These are phyloP conservation scores for Stegophylla sp. DNA, from an alignment of 2,888 invertebrate genomes.

Conservation along the genomic window DNA sequence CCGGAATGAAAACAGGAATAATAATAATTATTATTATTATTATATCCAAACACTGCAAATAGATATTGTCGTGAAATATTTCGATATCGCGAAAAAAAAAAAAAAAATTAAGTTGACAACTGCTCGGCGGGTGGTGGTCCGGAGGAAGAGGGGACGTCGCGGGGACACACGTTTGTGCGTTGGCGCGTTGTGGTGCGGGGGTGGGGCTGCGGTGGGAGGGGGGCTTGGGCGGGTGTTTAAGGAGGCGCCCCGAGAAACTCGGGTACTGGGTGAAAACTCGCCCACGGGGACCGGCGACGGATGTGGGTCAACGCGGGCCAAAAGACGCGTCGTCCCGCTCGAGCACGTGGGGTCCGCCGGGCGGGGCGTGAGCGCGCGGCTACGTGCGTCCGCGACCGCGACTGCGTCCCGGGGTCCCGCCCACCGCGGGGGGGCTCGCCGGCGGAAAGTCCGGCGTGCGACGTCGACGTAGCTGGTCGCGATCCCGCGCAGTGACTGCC, in stretches of 20 bases:
- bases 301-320: conserved; percentile 42
- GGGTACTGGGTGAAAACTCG: conserved; percentile 50
- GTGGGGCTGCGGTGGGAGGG: not conserved
- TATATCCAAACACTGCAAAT: too few relatives aligned
- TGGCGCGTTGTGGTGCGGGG: not conserved
- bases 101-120: too few relatives aligned
- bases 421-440: conserved; percentile 2
- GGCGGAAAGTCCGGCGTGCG: not conserved
- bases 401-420: conserved; percentile 1
- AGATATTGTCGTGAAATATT: too few relatives aligned
- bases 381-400: conserved; percentile 23
- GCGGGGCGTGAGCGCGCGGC: conserved; percentile 21
- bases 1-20: too few relatives aligned
- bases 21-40: too few relatives aligned
- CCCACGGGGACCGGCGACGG: conserved; percentile 17
- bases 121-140: too few relatives aligned
- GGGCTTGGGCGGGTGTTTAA: conserved; percentile 42
- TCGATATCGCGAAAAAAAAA: too few relatives aligned
- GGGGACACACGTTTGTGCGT: too few relatives aligned
- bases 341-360: conserved; percentile 32
- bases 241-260: conserved; percentile 38
- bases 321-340: not conserved
- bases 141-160: too few relatives aligned
- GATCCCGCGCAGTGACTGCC: conserved; percentile 31
- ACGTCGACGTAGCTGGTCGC: not conserved